phyloP scores from a whole-genome alignment of 1,140 invertebrate species.

The Diprion similis region DNA sequence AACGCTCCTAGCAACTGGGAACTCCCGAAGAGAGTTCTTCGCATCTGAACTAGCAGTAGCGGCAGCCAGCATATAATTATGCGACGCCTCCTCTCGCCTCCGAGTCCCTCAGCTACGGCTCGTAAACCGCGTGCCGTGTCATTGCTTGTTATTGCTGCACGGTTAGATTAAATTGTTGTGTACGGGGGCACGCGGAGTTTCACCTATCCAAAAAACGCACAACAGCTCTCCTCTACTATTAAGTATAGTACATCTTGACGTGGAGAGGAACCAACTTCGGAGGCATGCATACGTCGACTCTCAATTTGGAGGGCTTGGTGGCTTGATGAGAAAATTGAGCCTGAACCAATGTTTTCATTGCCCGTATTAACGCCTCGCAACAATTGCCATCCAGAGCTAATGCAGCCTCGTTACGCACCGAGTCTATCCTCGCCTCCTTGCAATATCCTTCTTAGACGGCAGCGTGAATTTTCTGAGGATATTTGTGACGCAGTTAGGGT shows the following conservation, averaged over 20 bases:
- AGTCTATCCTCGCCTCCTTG: background rate
- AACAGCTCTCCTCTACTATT: background rate
- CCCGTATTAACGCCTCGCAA: background rate
- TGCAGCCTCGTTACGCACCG: slow-evolving; percentile 1
- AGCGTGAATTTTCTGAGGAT: too few species aligned
- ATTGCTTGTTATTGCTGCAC: slow-evolving; percentile 3
- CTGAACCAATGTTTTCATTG: background rate
- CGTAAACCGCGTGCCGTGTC: background rate
- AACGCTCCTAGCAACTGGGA: background rate
- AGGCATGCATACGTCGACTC: too few species aligned
- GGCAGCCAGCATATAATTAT: background rate
- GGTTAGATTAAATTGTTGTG: slow-evolving; percentile 4
- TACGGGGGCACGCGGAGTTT: background rate
- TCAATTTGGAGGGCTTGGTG: too few species aligned
- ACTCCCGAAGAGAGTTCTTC: background rate
- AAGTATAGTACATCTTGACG: background rate
- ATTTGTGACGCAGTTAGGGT: too few species aligned
- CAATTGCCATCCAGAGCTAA: background rate
- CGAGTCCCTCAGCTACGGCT: background rate
- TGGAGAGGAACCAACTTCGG: background rate
- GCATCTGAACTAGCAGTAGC: background rate
- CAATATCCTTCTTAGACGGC: too few species aligned
- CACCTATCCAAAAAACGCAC: background rate
- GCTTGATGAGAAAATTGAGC: background rate
- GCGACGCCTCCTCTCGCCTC: background rate